Conservation (phyloP, 2,797 vertebrate species). For the Sebastes minor region DNA sequence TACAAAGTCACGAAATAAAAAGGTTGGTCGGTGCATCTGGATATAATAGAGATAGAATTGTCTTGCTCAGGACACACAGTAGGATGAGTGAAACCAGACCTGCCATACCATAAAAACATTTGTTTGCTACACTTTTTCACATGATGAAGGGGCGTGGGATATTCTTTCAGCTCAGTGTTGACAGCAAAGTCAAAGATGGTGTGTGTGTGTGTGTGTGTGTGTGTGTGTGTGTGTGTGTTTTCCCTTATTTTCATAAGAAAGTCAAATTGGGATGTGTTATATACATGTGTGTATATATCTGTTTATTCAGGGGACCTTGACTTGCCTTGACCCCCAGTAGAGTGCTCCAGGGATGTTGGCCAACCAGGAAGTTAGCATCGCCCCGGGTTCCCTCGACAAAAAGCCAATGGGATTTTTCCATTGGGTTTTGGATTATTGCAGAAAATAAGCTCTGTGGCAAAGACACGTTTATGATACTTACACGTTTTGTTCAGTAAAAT, state of each 20-base stretch:
- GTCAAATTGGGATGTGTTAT: not conserved
- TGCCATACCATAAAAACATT: constrained; percentile 14
- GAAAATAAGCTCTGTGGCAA: too few species aligned
- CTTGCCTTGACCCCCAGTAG: not conserved
- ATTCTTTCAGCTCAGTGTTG: constrained; percentile 28
- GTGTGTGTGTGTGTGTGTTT: not conserved
- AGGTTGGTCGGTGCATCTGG: constrained; percentile 57
- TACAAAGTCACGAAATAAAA: constrained; percentile 45
- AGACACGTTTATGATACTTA: accelerated
- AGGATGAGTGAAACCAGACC: constrained; percentile 40
- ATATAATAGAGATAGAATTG: constrained; percentile 45
- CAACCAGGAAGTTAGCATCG: too few species aligned
- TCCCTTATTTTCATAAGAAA: not conserved
- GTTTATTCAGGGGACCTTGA: not conserved
- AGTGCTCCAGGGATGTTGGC: too few species aligned
- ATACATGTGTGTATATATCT: not conserved
- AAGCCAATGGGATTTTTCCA: too few species aligned
- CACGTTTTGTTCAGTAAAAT: too few species aligned
- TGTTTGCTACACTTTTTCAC: constrained; percentile 45
- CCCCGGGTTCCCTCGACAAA: too few species aligned
- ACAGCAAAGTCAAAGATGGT: constrained; percentile 13
- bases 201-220: not conserved
- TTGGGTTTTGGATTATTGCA: too few species aligned
- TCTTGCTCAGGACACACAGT: constrained; percentile 28
- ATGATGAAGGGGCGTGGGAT: constrained; percentile 25